Evolutionary conservation across 2,113 vertebrate genomes (phyloP).

Genomic region (Apodemus sylvaticus): DNA sequence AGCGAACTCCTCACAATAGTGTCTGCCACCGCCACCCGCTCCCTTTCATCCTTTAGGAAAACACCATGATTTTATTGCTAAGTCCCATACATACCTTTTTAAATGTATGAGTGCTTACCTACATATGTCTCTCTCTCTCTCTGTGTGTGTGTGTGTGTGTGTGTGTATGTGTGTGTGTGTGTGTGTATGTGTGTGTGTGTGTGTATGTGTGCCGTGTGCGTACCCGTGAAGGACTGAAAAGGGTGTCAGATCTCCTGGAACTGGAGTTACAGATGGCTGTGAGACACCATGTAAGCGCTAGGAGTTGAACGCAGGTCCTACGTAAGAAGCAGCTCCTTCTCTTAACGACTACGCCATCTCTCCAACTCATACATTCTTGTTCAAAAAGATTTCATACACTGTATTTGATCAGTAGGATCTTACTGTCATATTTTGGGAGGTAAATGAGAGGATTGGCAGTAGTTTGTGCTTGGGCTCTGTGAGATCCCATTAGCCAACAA

Average conservation of each 20-base stretch:
- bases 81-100: background rate
- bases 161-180: no score
- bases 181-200: no score
- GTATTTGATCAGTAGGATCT: background rate
- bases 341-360: background rate
- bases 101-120: background rate
- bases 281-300: background rate
- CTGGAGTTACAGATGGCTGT: background rate
- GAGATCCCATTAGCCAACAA: background rate
- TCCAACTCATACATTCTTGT: background rate
- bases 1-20: background rate
- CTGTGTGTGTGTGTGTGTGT: no score
- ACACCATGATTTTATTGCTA: background rate
- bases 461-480: background rate
- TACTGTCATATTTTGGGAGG: background rate
- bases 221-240: background rate
- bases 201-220: background rate
- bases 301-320: background rate
- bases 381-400: background rate
- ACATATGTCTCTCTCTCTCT: no score
- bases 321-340: background rate
- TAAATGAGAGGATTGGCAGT: no score
- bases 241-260: background rate
- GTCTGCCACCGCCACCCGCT: background rate
- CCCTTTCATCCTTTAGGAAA: constrained; percentile 19